Evolutionary conservation across 53 echinoderm and acorn worm species (phyloP), one percentile per base, ranked within the genome.

Genomic region (Mesocentrotus franciscanus): DNA sequence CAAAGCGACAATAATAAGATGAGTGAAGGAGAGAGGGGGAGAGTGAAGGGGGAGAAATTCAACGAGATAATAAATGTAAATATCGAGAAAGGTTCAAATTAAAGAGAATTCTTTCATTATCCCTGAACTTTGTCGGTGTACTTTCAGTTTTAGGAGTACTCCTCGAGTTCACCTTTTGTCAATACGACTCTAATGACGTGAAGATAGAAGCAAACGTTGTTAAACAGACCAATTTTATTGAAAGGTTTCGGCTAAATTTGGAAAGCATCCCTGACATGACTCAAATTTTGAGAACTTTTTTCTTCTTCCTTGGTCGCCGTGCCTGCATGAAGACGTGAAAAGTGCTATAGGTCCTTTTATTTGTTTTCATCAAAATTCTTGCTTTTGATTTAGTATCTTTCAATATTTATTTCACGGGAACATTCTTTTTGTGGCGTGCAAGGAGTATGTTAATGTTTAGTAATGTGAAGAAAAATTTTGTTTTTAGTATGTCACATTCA

Each of bases 41-140:
- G 87, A 30, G 61, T 61, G 27, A 78, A 78, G 87, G 27, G 57
- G 27, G 55, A 57, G 27, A 56, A 87, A n/a, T 18, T 62, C 91
- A 91, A 61, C 61, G 61, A 91, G 91, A 91, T 92, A 35, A 92
- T 71, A 92, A 92, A 92, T 92, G 92, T 92, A 36, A 92, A 92
- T 92, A 92, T 70, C 10, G 71, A 72, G 71, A 72, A 72, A 92
- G 92, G 92, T 71, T 49, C 71, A 74, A 91, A 92, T 92, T 92
- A 72, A 92, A 72, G 71, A 70, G 92, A 72, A 92, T 71, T 71
- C 92, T 62, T 91, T 91, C 91, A 91, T 91, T 91, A 92, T 72
- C 42, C 18, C 22, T 92, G 92, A 92, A 92, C 92, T 92, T 92
- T 72, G 74, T 17, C 74, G 92, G 74, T 92, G 92, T 92, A 92